phyloP scores from a whole-genome alignment of 2,888 invertebrate genomes.

The Peribatodes rhomboidaria region DNA sequence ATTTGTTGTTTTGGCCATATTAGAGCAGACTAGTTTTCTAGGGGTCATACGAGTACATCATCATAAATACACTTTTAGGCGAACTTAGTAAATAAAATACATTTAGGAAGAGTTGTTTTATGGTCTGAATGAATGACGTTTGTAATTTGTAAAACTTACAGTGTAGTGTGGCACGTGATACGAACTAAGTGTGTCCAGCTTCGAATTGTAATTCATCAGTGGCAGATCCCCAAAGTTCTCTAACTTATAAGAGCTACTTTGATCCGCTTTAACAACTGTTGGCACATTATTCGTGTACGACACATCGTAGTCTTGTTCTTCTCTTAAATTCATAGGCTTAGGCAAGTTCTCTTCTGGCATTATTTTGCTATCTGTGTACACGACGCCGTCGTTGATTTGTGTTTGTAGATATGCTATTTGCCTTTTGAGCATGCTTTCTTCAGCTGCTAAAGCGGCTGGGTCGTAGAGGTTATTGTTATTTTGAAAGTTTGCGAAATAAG shows the following conservation, averaged over 20 bases:
- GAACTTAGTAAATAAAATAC: background rate
- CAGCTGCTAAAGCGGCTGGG: conserved; percentile 45
- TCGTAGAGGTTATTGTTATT: conserved; percentile 34
- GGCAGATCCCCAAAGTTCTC: conserved; percentile 75
- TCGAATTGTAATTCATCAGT: conserved; percentile 75
- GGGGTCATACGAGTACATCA: too few species aligned
- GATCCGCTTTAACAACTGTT: conserved; percentile 59
- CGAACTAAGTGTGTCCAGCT: conserved; percentile 73
- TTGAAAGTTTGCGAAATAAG: conserved; percentile 33
- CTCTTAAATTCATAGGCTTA: conserved; percentile 69
- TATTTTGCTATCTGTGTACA: conserved; percentile 39
- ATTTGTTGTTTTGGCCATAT: too few species aligned
- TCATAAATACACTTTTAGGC: too few species aligned
- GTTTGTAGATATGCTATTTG: conserved; percentile 41
- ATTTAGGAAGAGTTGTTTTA: background rate
- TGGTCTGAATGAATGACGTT: background rate
- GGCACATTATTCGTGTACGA: conserved; percentile 72
- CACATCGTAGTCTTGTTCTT: conserved; percentile 61
- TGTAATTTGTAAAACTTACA: conserved; percentile 73
- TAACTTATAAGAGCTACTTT: conserved; percentile 62
- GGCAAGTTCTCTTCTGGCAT: conserved; percentile 65
- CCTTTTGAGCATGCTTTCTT: conserved; percentile 50
- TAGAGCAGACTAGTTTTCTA: too few species aligned
- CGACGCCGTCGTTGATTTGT: conserved; percentile 33
- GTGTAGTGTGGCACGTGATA: conserved; percentile 81